phyloP scores from a whole-genome alignment of 2,888 invertebrate species.

The Xestia ashworthii region DNA sequence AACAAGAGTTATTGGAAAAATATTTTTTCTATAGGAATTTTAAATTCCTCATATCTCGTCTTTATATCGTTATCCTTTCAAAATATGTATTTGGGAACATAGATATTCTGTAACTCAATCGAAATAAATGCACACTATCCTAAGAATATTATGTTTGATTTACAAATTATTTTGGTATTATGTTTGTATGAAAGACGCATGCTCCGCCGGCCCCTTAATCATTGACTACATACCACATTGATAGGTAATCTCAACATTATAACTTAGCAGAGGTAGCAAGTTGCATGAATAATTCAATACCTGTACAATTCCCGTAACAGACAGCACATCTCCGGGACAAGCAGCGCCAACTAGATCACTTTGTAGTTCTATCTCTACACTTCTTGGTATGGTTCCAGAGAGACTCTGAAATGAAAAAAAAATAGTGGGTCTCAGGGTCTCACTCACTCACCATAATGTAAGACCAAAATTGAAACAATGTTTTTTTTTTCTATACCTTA shows the following conservation, averaged over 20 bases:
- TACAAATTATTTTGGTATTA: too few relatives aligned
- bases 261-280: not conserved
- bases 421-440: too few relatives aligned
- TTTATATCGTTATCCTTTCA: too few relatives aligned
- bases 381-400: slow-evolving; percentile 93
- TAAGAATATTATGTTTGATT: too few relatives aligned
- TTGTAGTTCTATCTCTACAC: slow-evolving; percentile 96
- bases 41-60: too few relatives aligned
- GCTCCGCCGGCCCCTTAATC: too few relatives aligned
- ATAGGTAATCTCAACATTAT: not conserved
- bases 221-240: not conserved
- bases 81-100: too few relatives aligned
- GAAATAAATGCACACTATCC: too few relatives aligned
- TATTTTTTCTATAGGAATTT: too few relatives aligned
- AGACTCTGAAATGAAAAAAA: slow-evolving; percentile 85
- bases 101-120: too few relatives aligned
- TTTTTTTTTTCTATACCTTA: not conserved
- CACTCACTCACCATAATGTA: not conserved
- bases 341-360: slow-evolving; percentile 96
- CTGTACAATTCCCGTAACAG: slow-evolving; percentile 96
- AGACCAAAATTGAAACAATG: not conserved
- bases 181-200: too few relatives aligned
- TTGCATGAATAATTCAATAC: slow-evolving; percentile 68
- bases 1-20: too few relatives aligned
- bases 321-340: slow-evolving; percentile 96